Evolutionary conservation across 2,113 vertebrate genomes (phyloP).

Genomic region (Progne subis): DNA sequence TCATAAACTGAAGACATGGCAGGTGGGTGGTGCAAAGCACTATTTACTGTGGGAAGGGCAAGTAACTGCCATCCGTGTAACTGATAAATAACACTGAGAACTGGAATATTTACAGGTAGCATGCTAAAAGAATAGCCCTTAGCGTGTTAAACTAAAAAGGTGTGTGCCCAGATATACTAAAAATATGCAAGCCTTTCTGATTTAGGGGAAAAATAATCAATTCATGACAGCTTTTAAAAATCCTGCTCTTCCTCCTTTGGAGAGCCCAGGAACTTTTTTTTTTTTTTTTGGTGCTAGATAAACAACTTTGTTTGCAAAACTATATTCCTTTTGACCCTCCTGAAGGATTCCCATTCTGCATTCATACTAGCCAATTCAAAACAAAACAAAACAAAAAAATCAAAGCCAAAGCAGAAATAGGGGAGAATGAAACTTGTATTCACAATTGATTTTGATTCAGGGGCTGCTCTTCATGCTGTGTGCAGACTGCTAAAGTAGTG

Average conservation of each 20-base stretch:
- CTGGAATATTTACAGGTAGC: background rate
- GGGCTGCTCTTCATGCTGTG: background rate
- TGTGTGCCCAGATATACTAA: background rate
- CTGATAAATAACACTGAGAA: background rate
- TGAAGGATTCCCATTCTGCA: background rate
- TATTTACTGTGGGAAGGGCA: background rate
- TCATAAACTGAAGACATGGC: background rate
- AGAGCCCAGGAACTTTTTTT: background rate
- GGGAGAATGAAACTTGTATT: background rate
- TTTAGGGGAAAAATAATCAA: background rate
- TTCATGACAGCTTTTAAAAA: background rate
- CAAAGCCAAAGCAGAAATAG: background rate
- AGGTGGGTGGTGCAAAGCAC: background rate
- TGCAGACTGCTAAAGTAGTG: slow-evolving; percentile 22
- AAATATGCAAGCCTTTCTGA: background rate
- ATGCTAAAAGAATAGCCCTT: background rate
- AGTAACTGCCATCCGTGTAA: background rate
- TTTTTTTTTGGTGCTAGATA: background rate
- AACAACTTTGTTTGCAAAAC: background rate
- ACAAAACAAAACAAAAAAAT: background rate
- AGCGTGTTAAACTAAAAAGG: background rate
- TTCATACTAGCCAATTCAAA: background rate
- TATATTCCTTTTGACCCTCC: background rate
- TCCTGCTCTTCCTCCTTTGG: background rate
- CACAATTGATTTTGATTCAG: slow-evolving; percentile 22